Evolutionary conservation across 2,888 invertebrate genomes (phyloP), one percentile per base, ranked within the genome.

Genomic region (Agonopterix alstromeriana): DNA sequence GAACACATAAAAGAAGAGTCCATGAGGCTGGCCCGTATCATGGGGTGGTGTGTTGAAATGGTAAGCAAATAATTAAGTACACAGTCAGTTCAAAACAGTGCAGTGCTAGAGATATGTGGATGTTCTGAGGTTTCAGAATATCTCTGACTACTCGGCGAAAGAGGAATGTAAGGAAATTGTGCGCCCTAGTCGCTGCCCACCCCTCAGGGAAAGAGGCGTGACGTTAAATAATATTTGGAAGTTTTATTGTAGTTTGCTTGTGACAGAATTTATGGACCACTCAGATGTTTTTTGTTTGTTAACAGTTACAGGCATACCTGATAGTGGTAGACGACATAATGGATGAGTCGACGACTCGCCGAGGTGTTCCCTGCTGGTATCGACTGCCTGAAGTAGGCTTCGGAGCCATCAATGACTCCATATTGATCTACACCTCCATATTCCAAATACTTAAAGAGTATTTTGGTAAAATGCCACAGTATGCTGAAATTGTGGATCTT

Each of bases 41-140:
- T 97, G 57, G 98, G 97, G 48, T 98, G 98, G 97, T 97, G 97
- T 77, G 91, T 95, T 8, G 98, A 98, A 92, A 91, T 97, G 93
- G 97, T 98, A 82, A 89, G 90, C 0, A 5, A 27, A 27, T 27
- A 27, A 5, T 3, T 7, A 27, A 5, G 5, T 27, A 27, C 17
- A 17, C 17, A 17, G 17, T 17, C 17, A 14, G 14, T 14, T 1
- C 14, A 14, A 1, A 14, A n/a, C n/a, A n/a, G n/a, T n/a, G n/a
- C n/a, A n/a, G n/a, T n/a, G n/a, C n/a, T n/a, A n/a, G n/a, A n/a
- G n/a, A n/a, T n/a, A n/a, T n/a, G n/a, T n/a, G n/a, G n/a, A n/a
- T n/a, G n/a, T n/a, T n/a, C n/a, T n/a, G n/a, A n/a, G n/a, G n/a
- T n/a, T n/a, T n/a, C n/a, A n/a, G n/a, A n/a, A n/a, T n/a, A n/a